Percentiles rank a stretch among this genome's conserved stretches.
Evolutionary conservation across 2,113 vertebrate species (phyloP).

Genomic region (Passer montanus): DNA sequence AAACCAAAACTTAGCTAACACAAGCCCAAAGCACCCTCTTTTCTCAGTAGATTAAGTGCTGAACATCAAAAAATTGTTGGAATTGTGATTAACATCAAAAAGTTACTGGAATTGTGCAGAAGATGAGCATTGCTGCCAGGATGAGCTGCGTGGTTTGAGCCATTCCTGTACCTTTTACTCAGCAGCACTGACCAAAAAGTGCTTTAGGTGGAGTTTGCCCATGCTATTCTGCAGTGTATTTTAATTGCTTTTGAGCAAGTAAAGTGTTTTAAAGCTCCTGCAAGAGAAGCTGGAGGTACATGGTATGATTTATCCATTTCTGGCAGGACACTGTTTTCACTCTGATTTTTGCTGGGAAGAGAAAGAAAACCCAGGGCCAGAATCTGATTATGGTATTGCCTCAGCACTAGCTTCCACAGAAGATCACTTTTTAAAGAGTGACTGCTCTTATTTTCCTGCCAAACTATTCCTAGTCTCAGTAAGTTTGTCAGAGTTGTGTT

Average conservation of each 20-base stretch:
- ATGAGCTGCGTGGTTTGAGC: accelerated
- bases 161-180: background rate
- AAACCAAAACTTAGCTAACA: background rate
- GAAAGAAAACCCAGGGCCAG: background rate
- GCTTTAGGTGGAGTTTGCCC: background rate
- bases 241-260: background rate
- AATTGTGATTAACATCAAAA: background rate
- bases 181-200: accelerated
- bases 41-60: background rate
- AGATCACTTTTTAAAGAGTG: background rate
- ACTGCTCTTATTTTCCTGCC: background rate
- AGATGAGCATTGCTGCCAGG: background rate
- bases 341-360: background rate
- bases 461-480: background rate
- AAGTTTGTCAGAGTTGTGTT: background rate
- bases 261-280: background rate
- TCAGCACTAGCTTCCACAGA: background rate
- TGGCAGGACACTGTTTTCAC: background rate
- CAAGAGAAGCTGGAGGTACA: background rate
- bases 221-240: background rate
- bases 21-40: background rate
- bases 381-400: background rate
- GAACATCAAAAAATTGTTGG: too few relatives aligned
- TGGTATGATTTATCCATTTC: background rate
- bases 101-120: accelerated